A percentile compares a stretch with the other conserved stretches of the same genome.
Evolutionary conservation across 2,113 vertebrate species (phyloP).

Genomic region (Plecturocebus donacophilus): DNA sequence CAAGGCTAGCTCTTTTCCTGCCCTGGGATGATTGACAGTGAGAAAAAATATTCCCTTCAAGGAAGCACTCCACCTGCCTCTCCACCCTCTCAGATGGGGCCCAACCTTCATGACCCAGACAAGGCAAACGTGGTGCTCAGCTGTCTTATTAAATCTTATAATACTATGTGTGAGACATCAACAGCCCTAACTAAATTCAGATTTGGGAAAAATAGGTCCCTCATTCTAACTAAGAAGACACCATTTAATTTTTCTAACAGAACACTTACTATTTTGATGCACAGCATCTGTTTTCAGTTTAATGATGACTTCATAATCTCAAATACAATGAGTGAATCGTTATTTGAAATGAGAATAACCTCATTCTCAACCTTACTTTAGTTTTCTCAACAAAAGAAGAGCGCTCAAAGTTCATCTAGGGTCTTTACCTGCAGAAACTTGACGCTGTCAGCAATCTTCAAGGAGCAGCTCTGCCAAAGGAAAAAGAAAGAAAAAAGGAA

Average conservation of each 20-base stretch:
- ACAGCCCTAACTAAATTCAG: background rate
- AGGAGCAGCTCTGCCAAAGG: background rate
- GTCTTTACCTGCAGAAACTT: background rate
- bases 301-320: background rate
- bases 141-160: background rate
- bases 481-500: background rate
- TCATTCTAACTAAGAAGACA: conserved; percentile 13
- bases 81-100: background rate
- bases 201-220: background rate
- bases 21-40: background rate
- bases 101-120: background rate
- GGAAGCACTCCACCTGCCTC: background rate
- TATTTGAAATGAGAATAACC: conserved; percentile 22
- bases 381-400: conserved; percentile 20
- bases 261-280: background rate
- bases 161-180: background rate
- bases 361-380: background rate
- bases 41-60: background rate
- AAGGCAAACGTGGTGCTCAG: background rate
- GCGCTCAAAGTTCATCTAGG: background rate
- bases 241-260: background rate
- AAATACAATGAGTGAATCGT: background rate
- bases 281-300: background rate
- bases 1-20: background rate
- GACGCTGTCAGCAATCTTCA: background rate